Evolutionary conservation across 1,140 invertebrate species (phyloP), one percentile per base, ranked within the genome.

Genomic region (Holcopasites calliopsidis): DNA sequence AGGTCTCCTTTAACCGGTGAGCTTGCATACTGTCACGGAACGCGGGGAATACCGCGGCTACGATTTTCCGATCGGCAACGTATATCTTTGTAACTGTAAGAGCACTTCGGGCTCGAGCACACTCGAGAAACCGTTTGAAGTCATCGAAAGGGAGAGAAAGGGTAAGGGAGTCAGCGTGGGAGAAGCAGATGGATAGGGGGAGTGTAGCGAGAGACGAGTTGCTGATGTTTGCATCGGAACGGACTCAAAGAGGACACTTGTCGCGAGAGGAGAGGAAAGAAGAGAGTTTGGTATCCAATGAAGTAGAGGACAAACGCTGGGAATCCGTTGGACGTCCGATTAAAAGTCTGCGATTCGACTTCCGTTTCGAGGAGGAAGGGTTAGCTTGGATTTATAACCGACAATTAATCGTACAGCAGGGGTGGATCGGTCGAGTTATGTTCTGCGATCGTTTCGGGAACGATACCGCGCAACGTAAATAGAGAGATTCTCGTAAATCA

Each of bases 21-120:
- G 38, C 49, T 42, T 31, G 55, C 66, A 40, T 16, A 33, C 42
- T 60, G 55, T 65, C 57, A 26, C 13, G 11, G 38, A 65, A 49
- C 44, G 50, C 55, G 49, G 33, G 57, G 42, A 52, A 47, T 55
- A 77, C 65, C 57, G 60, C 40, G 66, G 68, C 52, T 71, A 83
- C 61, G 47, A 33, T 73, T 73, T 66, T 54, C 52, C 76, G 60
- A 82, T 83, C 76, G 76, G 58, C 65, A 83, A 73, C 73, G 52
- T 80, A 73, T 80, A 72, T 80, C 80, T 84, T 79, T 72, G 72
- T 76, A 77, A 77, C 68, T 83, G 62, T 55, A 69, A 84, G 80
- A 77, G 77, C 69, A 65, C 80, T 83, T 84, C 42, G 73, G 47
- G 44, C 73, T 83, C 62, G 55, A 84, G 82, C 57, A 57, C 69